These are phyloP conservation scores for Halyomorpha halys DNA, from an alignment of 1,140 invertebrate species.

Conservation along the genomic window DNA sequence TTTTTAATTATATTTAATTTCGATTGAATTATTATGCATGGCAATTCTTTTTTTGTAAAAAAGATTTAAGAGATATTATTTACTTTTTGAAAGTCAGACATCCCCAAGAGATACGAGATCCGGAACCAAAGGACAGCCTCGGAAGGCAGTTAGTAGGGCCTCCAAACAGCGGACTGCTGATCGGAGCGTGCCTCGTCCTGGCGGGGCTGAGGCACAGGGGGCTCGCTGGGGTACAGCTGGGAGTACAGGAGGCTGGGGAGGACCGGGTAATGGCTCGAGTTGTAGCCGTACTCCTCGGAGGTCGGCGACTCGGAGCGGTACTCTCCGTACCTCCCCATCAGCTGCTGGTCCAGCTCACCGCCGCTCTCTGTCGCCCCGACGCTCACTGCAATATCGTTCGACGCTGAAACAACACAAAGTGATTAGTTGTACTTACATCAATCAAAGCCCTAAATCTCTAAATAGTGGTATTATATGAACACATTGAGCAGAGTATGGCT, in stretches of 20 bases:
- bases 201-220: conserved; percentile 21
- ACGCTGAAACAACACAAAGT: conserved; percentile 25
- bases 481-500: no score
- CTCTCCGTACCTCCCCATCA: conserved; percentile 47
- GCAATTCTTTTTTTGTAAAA: no score
- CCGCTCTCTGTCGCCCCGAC: conserved; percentile 46
- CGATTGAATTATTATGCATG: no score
- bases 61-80: no score
- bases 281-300: conserved; percentile 16
- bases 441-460: no score
- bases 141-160: conserved; percentile 28
- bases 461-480: no score
- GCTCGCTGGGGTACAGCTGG: conserved; percentile 57
- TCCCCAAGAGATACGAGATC: no score
- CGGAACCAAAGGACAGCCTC: no score
- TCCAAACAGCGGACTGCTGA: conserved; percentile 29
- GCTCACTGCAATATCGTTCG: conserved; percentile 5
- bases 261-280: conserved; percentile 33
- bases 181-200: conserved; percentile 26
- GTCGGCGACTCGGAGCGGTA: conserved; percentile 36
- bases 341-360: conserved; percentile 55
- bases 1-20: no score
- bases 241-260: conserved; percentile 62
- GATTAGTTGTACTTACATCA: no score
- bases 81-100: no score